Base-by-base conservation (phyloP, 2,113 vertebrate genomes). In the Laterallus jamaicensis region DNA sequence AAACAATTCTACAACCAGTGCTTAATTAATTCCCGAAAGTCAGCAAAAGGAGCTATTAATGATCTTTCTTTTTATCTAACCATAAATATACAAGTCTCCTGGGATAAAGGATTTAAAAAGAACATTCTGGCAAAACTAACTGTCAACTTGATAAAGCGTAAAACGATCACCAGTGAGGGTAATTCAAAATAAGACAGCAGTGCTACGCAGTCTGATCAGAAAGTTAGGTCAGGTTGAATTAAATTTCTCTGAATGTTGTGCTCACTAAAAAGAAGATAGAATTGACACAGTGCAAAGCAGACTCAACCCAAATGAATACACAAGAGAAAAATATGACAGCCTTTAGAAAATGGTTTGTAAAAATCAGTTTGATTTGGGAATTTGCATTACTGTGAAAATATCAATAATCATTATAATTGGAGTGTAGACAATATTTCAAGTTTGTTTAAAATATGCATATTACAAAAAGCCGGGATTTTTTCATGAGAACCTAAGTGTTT, bases 1-100 rank as follows among this genome's bases (percentile, higher is more conserved):
- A 95, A 97, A 96, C 95, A 98, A 97, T 98, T 96, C 93, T 94
- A 94, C 94, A 95, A 93, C 70, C 94, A 96, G 94, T 86, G 90
- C 85, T 96, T 97, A 97, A 98, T 98, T 97, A 97, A 97, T 97
- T 95, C 90, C 85, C 88, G 70, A 82, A 86, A 94, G 93, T 96
- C 93, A 92, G 92, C 93, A 91, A 84, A 84, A 96, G 80, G 88
- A 91, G 83, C 87, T 94, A 96, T 92, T 97, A 96, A 95, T 96
- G 88, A 96, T 97, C 88, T 97, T 92, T 91, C 76, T 66, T 97
- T 97, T 95, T 96, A 96, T 95, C 95, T 95, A 95, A 76, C 75
- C 74, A 35, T 94, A 96, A 97, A 94, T 56, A 95, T 88, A 55
- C 47, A 75, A 77, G 76, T 87, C 93, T 95, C 95, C 69, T 26